Evolutionary conservation across 2,888 invertebrate species (phyloP).

Genomic region (Lepidochitona cinerea): DNA sequence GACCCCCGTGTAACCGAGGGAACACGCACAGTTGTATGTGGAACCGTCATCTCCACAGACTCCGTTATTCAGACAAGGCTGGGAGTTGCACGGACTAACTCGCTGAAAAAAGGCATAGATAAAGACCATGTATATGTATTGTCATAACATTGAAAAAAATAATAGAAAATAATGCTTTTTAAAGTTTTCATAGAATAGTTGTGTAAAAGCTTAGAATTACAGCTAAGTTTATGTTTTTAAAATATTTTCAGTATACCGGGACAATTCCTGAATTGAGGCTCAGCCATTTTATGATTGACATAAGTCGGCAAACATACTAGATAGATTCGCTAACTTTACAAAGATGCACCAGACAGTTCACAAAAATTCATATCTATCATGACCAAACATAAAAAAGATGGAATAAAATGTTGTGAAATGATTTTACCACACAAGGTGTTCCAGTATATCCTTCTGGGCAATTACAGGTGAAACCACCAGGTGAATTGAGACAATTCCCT

Average conservation of each 20-base stretch:
- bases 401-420: background rate
- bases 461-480: conserved; percentile 27
- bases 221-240: no score
- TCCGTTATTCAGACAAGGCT: conserved; percentile 20
- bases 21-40: conserved; percentile 50
- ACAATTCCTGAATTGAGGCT: no score
- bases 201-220: no score
- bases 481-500: conserved; percentile 19
- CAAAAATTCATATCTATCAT: background rate
- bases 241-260: no score
- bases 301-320: no score
- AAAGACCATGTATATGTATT: no score
- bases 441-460: conserved; percentile 57
- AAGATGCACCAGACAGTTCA: background rate
- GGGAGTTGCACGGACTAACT: conserved; percentile 47
- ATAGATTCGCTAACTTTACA: no score
- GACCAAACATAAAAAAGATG: no score
- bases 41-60: background rate
- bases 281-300: no score
- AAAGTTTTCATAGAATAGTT: no score
- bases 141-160: no score
- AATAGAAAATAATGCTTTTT: no score
- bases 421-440: conserved; percentile 29
- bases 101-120: background rate
- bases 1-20: conserved; percentile 74